These are phyloP conservation scores for Sphenopsis melanotis DNA, from an alignment of 2,797 vertebrate species.

Conservation along the genomic window DNA sequence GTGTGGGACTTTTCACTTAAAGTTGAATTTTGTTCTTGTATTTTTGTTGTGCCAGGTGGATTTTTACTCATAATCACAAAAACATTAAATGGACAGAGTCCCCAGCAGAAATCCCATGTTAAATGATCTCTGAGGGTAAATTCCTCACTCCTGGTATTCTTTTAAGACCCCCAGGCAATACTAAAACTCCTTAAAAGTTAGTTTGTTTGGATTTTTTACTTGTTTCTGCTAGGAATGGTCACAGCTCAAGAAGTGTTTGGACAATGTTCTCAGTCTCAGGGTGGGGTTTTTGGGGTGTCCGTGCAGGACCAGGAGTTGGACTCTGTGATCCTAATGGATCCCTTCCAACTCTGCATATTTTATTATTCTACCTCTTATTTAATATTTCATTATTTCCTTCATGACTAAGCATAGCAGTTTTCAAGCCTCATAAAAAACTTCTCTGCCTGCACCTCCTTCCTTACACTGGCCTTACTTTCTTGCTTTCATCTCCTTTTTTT, in stretches of 20 bases:
- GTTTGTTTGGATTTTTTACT: neutral
- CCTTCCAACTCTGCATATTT: neutral
- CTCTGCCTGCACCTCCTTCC: neutral
- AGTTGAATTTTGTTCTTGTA: neutral
- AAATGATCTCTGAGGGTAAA: neutral
- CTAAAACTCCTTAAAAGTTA: neutral
- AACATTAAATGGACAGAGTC: neutral
- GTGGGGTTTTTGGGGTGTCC: neutral
- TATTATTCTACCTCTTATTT: neutral
- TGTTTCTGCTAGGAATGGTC: neutral
- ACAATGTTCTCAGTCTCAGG: rapidly evolving
- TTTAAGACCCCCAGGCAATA: neutral
- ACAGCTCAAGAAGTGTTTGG: neutral
- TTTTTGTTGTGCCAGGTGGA: neutral
- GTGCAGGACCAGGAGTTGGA: neutral
- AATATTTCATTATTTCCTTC: neutral
- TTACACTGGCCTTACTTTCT: neutral
- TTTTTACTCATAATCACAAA: neutral
- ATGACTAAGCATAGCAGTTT: neutral
- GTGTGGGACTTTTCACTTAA: neutral
- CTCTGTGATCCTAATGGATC: rapidly evolving
- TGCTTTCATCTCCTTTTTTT: neutral
- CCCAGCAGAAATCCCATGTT: neutral
- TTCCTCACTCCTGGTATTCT: neutral
- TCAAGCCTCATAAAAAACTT: neutral